Percentiles rank a stretch among this genome's conserved stretches.
phyloP scores from a whole-genome alignment of 2,888 invertebrate genomes.

The Pediacus dermestoides region DNA sequence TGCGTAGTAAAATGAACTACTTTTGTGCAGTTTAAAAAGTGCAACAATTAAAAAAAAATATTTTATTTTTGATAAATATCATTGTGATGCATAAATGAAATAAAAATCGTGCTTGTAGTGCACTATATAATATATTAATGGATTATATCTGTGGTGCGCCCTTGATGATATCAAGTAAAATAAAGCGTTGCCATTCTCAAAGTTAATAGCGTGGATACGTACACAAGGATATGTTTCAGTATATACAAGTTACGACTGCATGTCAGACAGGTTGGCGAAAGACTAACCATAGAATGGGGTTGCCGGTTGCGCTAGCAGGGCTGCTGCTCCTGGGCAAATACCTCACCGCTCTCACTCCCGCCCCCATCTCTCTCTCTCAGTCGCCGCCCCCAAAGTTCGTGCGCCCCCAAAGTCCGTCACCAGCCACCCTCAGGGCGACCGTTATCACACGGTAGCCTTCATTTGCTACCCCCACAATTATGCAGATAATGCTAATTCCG shows the following conservation, averaged over 20 bases:
- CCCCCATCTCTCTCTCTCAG: conserved; percentile 19
- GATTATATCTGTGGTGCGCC: too few relatives aligned
- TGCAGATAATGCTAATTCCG: too few relatives aligned
- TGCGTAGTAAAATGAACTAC: too few relatives aligned
- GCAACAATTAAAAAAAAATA: too few relatives aligned
- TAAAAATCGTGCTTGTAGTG: too few relatives aligned
- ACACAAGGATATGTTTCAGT: conserved; percentile 18
- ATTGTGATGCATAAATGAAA: too few relatives aligned
- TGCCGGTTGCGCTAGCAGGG: conserved; percentile 43
- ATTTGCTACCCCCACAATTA: too few relatives aligned
- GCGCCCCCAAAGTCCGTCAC: conserved; percentile 27
- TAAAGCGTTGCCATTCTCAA: conserved; percentile 18
- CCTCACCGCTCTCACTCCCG: conserved; percentile 32
- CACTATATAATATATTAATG: too few relatives aligned
- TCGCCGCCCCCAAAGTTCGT: conserved; percentile 26
- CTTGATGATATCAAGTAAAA: too few relatives aligned
- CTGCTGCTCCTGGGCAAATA: conserved; percentile 46
- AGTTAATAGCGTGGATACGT: conserved; percentile 18
- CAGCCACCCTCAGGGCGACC: too few relatives aligned
- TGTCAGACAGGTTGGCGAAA: conserved; percentile 42
- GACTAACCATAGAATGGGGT: conserved; percentile 42
- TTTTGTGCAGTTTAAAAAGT: too few relatives aligned
- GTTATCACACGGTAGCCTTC: conserved; percentile 16
- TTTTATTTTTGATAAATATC: too few relatives aligned
- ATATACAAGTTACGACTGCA: conserved; percentile 27